Percentiles rank a stretch among this genome's conserved stretches.
phyloP scores from a whole-genome alignment of 2,888 invertebrate species.

The Caenorhabditis afra region DNA sequence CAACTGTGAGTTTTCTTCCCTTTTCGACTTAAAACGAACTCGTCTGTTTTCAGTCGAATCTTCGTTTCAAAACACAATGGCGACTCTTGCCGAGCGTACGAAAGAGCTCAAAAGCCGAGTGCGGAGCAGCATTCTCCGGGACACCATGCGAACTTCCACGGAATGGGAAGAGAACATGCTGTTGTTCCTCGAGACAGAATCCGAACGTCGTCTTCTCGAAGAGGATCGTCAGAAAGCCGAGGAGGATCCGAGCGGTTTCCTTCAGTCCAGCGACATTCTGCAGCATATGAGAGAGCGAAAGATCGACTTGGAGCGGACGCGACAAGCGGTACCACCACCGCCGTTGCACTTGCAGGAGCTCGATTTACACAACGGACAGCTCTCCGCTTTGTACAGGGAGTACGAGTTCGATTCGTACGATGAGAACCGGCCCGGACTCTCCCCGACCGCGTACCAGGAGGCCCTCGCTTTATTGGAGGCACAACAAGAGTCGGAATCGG shows the following conservation, averaged over 20 bases:
- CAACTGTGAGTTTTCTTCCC: conserved; percentile 55
- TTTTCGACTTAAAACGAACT: background rate
- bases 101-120: conserved; percentile 26
- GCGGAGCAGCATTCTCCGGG: conserved; percentile 44
- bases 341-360: conserved; percentile 28
- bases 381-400: conserved; percentile 23
- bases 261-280: conserved; percentile 28
- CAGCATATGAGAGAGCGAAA: background rate
- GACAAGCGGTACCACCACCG: background rate
- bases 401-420: conserved; percentile 46
- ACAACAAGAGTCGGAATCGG: conserved; percentile 23
- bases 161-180: conserved; percentile 60
- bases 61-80: conserved; percentile 10
- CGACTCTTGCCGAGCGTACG: conserved; percentile 7
- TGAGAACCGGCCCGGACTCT: conserved; percentile 31
- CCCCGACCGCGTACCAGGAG: conserved; percentile 1
- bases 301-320: conserved; percentile 17
- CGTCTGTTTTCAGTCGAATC: conserved; percentile 44
- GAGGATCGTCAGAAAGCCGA: conserved; percentile 41
- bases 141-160: conserved; percentile 31
- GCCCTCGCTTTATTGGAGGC: background rate
- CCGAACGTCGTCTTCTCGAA: conserved; percentile 57
- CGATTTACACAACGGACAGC: conserved; percentile 3
- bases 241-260: conserved; percentile 18
- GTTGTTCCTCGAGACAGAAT: conserved; percentile 60